These are phyloP conservation scores for Spilarctia lutea DNA, from an alignment of 2,888 invertebrate species.

Conservation along the genomic window DNA sequence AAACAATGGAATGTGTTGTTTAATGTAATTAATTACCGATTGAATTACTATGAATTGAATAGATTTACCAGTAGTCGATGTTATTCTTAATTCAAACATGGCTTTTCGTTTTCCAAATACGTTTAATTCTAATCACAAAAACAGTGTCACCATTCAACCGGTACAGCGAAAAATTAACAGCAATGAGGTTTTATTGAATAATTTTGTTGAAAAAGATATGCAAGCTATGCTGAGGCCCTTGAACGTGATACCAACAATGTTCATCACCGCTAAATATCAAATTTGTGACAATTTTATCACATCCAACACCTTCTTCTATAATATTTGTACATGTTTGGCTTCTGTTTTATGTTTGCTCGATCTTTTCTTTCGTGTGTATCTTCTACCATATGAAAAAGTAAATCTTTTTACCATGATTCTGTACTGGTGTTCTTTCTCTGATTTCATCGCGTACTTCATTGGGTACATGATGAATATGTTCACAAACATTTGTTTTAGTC, in stretches of 20 bases:
- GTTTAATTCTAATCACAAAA: not conserved
- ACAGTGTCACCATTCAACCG: not conserved
- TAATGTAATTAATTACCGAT: not conserved
- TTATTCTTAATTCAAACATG: not conserved
- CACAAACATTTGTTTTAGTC: not conserved
- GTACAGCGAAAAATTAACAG: not conserved
- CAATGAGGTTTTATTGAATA: not conserved
- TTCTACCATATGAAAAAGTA: not conserved
- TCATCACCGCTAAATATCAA: slow-evolving; percentile 6
- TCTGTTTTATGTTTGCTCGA: not conserved
- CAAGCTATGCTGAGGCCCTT: slow-evolving; percentile 4
- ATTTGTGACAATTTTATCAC: slow-evolving; percentile 6
- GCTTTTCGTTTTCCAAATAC: not conserved
- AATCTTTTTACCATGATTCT: not conserved
- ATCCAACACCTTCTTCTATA: not conserved
- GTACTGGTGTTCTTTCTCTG: not conserved
- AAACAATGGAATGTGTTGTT: not conserved
- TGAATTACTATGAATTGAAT: not conserved
- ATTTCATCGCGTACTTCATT: not conserved
- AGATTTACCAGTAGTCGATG: not conserved
- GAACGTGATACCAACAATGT: slow-evolving; percentile 3
- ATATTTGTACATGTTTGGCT: not conserved
- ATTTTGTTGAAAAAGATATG: not conserved
- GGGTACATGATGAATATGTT: not conserved
- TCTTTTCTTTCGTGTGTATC: not conserved